These are phyloP conservation scores for Onychorhynchus coronatus DNA, from an alignment of 2,113 vertebrate species.

Conservation along the genomic window DNA sequence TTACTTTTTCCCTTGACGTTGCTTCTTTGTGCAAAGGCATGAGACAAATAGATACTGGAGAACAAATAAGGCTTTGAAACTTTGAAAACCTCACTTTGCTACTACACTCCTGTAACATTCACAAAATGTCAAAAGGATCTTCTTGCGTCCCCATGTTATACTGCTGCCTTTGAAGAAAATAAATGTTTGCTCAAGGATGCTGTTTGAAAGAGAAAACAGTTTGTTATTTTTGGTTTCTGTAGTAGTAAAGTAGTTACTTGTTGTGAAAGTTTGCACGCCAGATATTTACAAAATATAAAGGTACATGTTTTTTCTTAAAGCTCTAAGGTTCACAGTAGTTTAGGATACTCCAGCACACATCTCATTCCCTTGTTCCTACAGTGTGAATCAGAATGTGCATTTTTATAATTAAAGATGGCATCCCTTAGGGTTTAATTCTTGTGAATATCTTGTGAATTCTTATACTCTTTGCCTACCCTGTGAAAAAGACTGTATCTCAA, in stretches of 20 bases:
- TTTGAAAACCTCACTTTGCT: not conserved
- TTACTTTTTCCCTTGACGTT: not conserved
- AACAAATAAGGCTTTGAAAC: slow-evolving; percentile 15
- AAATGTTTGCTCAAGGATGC: not conserved
- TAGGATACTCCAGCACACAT: not conserved
- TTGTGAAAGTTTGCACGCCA: not conserved
- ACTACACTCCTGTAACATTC: not conserved
- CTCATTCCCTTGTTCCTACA: not conserved
- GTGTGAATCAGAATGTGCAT: not conserved
- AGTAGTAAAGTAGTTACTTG: not conserved
- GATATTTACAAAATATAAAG: not conserved
- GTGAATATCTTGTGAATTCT: not conserved
- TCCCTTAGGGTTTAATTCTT: not conserved
- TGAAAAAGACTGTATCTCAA: not conserved
- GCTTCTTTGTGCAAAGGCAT: not conserved
- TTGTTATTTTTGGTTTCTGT: not conserved
- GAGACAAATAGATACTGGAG: not conserved
- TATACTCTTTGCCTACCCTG: not conserved
- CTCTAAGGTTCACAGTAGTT: not conserved
- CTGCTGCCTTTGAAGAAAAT: slow-evolving; percentile 4
- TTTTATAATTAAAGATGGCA: not conserved
- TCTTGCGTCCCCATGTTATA: not conserved
- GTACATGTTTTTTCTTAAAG: not conserved
- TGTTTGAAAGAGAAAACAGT: not conserved
- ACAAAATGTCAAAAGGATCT: not conserved